Percentiles rank a stretch among this genome's conserved stretches.
phyloP scores from a whole-genome alignment of 1,140 invertebrate species.

The Ceratosolen fusciceps region DNA sequence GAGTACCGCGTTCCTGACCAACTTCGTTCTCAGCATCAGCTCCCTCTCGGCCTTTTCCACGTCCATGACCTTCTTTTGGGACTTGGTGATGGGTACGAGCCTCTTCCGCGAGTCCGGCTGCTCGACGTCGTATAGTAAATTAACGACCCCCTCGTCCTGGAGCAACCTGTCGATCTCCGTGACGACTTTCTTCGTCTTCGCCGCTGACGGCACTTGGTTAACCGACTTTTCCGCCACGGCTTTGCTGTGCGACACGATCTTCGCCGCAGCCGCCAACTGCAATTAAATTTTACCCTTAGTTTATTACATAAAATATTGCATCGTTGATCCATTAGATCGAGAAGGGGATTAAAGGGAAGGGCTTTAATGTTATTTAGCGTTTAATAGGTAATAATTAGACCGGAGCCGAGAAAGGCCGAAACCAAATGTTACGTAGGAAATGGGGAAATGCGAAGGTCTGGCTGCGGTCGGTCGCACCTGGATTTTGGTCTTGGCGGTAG shows the following conservation, averaged over 20 bases:
- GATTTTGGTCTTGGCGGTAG: not conserved
- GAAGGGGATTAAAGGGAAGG: too few relatives aligned
- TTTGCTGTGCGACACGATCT: conserved; percentile 6
- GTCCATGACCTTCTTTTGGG: conserved; percentile 71
- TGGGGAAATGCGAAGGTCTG: not conserved
- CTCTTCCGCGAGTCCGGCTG: conserved; percentile 71
- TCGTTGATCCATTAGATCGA: too few relatives aligned
- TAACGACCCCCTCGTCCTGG: conserved; percentile 88
- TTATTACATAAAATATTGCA: too few relatives aligned
- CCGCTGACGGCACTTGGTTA: not conserved
- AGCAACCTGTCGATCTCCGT: conserved; percentile 83
- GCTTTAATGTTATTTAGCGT: too few relatives aligned
- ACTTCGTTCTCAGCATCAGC: conserved; percentile 65
- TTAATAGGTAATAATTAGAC: too few relatives aligned
- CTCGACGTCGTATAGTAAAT: conserved; percentile 85
- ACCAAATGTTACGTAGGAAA: too few relatives aligned
- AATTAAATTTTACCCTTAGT: too few relatives aligned
- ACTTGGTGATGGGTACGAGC: conserved; percentile 70
- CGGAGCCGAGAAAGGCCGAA: too few relatives aligned
- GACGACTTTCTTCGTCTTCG: conserved; percentile 70
- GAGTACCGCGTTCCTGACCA: conserved; percentile 74
- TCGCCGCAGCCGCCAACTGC: not conserved
- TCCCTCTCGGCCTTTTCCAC: conserved; percentile 70
- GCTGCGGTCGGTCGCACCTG: not conserved
- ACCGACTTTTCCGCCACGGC: conserved; percentile 9